A percentile compares a stretch with the other conserved stretches of the same genome.
Evolutionary conservation across 2,113 vertebrate genomes (phyloP).

Genomic region (Tragelaphus imberbis): DNA sequence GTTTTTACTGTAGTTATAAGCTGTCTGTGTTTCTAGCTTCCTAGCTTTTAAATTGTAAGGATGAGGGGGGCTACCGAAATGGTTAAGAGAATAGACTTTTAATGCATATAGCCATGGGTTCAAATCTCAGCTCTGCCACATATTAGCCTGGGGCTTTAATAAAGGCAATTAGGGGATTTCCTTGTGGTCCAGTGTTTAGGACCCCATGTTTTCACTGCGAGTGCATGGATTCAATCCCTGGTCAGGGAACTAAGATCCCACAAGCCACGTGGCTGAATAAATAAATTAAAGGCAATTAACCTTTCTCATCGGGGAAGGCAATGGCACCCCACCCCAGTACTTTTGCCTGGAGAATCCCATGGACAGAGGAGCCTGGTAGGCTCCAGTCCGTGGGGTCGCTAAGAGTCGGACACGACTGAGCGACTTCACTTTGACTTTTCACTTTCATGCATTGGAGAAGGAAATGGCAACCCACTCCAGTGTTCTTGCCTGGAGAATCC

Average conservation of each 20-base stretch:
- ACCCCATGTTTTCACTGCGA: neutral
- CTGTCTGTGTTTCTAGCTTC: neutral
- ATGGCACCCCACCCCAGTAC: too few species aligned
- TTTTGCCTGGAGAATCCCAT: too few species aligned
- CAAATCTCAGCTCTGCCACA: neutral
- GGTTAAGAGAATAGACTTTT: neutral
- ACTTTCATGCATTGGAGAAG: too few species aligned
- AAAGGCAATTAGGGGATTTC: neutral
- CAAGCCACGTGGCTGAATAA: neutral
- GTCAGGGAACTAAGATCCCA: neutral
- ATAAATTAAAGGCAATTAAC: neutral
- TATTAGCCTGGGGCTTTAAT: neutral
- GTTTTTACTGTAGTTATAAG: neutral
- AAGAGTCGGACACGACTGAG: too few species aligned
- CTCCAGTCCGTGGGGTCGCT: too few species aligned
- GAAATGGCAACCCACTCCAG: too few species aligned
- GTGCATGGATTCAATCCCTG: neutral
- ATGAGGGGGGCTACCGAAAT: neutral
- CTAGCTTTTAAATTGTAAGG: neutral
- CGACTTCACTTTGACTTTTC: too few species aligned
- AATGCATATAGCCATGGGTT: neutral
- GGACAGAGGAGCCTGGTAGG: too few species aligned
- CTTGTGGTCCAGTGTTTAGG: neutral
- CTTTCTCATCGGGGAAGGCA: too few species aligned
- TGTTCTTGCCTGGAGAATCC: too few species aligned